phyloP scores from a whole-genome alignment of 2,888 invertebrate species.

The Galeopsomyia nigrocyanea region DNA sequence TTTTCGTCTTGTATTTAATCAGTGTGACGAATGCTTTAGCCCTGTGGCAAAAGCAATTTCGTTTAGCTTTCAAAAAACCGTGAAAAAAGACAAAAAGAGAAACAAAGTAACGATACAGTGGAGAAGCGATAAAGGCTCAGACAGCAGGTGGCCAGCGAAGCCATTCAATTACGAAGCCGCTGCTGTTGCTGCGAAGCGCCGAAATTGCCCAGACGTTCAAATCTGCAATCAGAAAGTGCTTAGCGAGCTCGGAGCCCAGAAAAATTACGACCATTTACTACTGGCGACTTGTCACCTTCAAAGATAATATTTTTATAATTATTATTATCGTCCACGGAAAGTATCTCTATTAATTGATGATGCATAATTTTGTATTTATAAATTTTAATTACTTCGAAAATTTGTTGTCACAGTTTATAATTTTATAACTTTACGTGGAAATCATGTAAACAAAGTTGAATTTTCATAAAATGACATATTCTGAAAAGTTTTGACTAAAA shows the following conservation, averaged over 20 bases:
- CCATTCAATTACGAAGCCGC: constrained; percentile 40
- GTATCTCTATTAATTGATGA: too few relatives aligned
- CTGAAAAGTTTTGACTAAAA: too few relatives aligned
- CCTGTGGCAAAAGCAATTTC: constrained; percentile 11
- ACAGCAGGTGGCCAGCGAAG: constrained; percentile 38
- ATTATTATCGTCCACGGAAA: too few relatives aligned
- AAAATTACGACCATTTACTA: constrained; percentile 37
- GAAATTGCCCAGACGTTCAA: constrained; percentile 32
- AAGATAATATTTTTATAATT: too few relatives aligned
- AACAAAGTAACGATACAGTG: neutral
- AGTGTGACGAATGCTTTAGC: neutral
- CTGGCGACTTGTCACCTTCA: too few relatives aligned
- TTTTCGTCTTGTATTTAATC: too few relatives aligned
- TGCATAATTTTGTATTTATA: too few relatives aligned
- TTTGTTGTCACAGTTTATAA: too few relatives aligned
- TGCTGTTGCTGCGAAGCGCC: constrained; percentile 23
- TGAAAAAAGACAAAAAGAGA: neutral
- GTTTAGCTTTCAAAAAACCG: neutral
- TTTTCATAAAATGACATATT: too few relatives aligned
- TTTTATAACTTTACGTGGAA: too few relatives aligned
- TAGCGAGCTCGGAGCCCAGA: constrained; percentile 6
- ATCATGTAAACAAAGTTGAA: too few relatives aligned
- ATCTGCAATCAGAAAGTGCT: constrained; percentile 43
- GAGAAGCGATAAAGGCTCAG: constrained; percentile 35
- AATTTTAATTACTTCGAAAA: too few relatives aligned